phyloP scores from a whole-genome alignment of 2,888 invertebrate genomes.

The Neoaliturus tenellus region DNA sequence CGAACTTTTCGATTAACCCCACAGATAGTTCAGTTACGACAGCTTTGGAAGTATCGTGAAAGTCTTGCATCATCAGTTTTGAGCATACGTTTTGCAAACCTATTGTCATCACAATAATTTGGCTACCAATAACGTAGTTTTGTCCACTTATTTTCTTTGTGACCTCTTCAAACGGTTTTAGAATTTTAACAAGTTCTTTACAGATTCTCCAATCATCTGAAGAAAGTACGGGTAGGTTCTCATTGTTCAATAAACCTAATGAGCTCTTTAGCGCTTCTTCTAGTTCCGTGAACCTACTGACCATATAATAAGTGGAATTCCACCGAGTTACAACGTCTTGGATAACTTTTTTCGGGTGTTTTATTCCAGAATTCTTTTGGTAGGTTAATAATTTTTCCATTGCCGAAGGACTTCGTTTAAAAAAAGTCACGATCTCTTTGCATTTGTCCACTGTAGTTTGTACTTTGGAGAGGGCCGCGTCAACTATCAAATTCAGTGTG shows the following conservation, averaged over 20 bases:
- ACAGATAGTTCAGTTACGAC: neutral
- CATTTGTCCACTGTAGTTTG: neutral
- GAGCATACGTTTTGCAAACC: neutral
- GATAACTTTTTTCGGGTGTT: neutral
- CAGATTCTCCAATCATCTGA: constrained; percentile 59
- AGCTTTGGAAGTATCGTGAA: neutral
- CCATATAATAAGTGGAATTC: constrained; percentile 35
- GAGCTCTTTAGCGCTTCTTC: constrained; percentile 49
- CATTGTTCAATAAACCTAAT: constrained; percentile 57
- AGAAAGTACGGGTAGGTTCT: constrained; percentile 56
- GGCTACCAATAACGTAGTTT: constrained; percentile 55
- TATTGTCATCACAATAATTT: neutral
- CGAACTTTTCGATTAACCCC: neutral
- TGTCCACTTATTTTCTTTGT: constrained; percentile 57
- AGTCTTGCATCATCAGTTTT: neutral
- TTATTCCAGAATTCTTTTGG: neutral
- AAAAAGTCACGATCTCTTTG: neutral
- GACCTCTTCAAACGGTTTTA: constrained; percentile 59
- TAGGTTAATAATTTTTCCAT: constrained; percentile 21
- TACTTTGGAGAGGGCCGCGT: neutral
- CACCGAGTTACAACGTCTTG: constrained; percentile 24
- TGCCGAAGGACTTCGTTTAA: constrained; percentile 22
- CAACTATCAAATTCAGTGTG: constrained; percentile 39
- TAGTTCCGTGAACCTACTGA: constrained; percentile 10
- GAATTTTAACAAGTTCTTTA: constrained; percentile 55